Evolutionary conservation across 2,888 invertebrate species (phyloP).

Genomic region (Aethes cnicana): DNA sequence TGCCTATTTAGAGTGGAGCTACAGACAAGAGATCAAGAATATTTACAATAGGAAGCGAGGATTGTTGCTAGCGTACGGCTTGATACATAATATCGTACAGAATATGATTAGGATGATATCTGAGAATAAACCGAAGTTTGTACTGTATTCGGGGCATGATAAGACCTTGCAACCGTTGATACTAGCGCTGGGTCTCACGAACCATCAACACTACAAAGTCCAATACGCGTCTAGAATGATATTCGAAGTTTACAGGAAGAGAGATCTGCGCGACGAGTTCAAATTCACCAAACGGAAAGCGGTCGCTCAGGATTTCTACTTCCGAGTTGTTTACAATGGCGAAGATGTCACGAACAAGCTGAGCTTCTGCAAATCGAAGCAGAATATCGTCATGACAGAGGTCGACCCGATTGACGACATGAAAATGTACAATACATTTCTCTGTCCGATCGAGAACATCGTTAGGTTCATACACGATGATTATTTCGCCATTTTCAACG

Average conservation of each 20-base stretch:
- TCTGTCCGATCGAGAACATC: slow-evolving; percentile 94
- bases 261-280: slow-evolving; percentile 69
- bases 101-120: slow-evolving; percentile 92
- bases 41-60: slow-evolving; percentile 85
- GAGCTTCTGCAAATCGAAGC: slow-evolving; percentile 88
- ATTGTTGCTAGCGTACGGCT: slow-evolving; percentile 89
- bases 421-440: slow-evolving; percentile 72
- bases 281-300: slow-evolving; percentile 81
- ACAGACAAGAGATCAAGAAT: slow-evolving; percentile 84
- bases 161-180: slow-evolving; percentile 93
- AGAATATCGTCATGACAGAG: slow-evolving; percentile 75
- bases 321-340: slow-evolving; percentile 93
- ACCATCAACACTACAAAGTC: slow-evolving; percentile 85
- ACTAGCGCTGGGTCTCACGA: slow-evolving; percentile 88
- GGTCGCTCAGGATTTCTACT: slow-evolving; percentile 87
- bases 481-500: slow-evolving; percentile 91
- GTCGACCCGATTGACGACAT: slow-evolving; percentile 62
- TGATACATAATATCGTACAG: slow-evolving; percentile 90
- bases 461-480: slow-evolving; percentile 93
- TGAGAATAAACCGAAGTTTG: slow-evolving; percentile 87
- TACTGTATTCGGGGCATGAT: slow-evolving; percentile 95
- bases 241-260: slow-evolving; percentile 92
- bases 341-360: slow-evolving; percentile 91
- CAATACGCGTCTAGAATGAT: slow-evolving; percentile 93
- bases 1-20: slow-evolving; percentile 91